Base-by-base conservation (phyloP, 2,797 vertebrate species). In the Poecilia wingei region DNA sequence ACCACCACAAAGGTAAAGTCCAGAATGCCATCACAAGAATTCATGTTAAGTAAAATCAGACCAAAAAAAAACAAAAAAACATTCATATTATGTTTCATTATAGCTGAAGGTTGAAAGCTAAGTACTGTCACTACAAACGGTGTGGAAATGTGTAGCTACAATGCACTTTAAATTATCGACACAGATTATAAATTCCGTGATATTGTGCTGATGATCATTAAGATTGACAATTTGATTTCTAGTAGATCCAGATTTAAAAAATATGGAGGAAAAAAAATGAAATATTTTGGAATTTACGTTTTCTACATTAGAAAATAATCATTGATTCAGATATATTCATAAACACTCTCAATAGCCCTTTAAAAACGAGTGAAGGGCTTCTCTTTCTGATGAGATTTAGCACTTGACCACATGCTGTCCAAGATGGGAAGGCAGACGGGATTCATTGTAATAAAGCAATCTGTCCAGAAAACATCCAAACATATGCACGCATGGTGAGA, bases 361-460 rank as follows among this genome's bases (percentile, higher is more conserved):
- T 49, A 79, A 76, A 86, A 75, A 6, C 16, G 2, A 20, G 25
- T 16, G 12, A 28, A 46, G 68, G 25, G 25, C 41, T 71, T 16
- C 14, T 28, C 68, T 28, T 46, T 46, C 72, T 76, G 6, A 76
- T 88, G 75, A 59, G 75, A 89, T 85, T 76, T 80, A 85, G 69
- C 72, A 82, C 81, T 77, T 66, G 69, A 77, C 83, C 82, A 82
- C 79, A 85, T 64, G 75, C 76, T 64, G 81, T 53, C 71, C 76
- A 76, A 86, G 75, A 79, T 72, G 22, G 77, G 53, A 82, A 85
- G 78, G 77, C 74, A 83, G 73, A 45, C 82, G 82, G 83, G 81
- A 85, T 86, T 75, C 78, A 74, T 81, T 51, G 68, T 66, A 75
- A 85, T 81, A 80, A 68, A 78, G 73, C 43, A 49, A 78, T 57